Percentiles rank a stretch among this genome's conserved stretches.
Conservation (phyloP, 2,888 invertebrate species). For the Anoplius nigerrimus region DNA sequence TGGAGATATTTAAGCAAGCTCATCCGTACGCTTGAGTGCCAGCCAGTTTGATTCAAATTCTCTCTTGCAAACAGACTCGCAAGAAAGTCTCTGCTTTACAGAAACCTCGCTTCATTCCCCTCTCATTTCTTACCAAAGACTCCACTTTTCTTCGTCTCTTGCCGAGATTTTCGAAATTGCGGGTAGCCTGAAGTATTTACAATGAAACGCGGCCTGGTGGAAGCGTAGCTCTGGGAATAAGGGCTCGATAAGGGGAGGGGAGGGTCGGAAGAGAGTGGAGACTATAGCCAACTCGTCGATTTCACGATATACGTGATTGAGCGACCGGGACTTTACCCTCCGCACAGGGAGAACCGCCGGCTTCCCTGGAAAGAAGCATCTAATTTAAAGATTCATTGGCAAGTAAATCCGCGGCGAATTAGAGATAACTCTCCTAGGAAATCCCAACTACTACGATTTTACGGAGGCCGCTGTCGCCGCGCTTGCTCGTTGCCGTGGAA, state of each 20-base stretch:
- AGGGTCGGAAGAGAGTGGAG: slow-evolving; percentile 20
- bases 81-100: neutral
- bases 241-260: slow-evolving; percentile 27
- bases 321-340: slow-evolving; percentile 42
- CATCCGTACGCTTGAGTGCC: neutral
- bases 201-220: slow-evolving; percentile 1
- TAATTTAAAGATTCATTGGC: slow-evolving; percentile 78
- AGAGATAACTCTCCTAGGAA: slow-evolving; percentile 77
- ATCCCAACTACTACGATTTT: slow-evolving; percentile 63
- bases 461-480: slow-evolving; percentile 32
- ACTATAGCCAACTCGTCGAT: slow-evolving; percentile 44
- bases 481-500: slow-evolving; percentile 28
- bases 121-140: no score
- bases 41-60: neutral
- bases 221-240: slow-evolving; percentile 13
- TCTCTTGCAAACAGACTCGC: neutral
- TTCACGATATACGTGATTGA: slow-evolving; percentile 62
- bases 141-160: no score
- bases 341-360: slow-evolving; percentile 20
- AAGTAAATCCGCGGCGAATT: slow-evolving; percentile 78
- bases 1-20: neutral
- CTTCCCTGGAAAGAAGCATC: slow-evolving; percentile 66
- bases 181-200: slow-evolving; percentile 2
- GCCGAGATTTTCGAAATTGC: slow-evolving; percentile 23
- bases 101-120: neutral